These are phyloP conservation scores for Chrysemys picta DNA, from an alignment of 2,113 vertebrate species.

Conservation along the genomic window DNA sequence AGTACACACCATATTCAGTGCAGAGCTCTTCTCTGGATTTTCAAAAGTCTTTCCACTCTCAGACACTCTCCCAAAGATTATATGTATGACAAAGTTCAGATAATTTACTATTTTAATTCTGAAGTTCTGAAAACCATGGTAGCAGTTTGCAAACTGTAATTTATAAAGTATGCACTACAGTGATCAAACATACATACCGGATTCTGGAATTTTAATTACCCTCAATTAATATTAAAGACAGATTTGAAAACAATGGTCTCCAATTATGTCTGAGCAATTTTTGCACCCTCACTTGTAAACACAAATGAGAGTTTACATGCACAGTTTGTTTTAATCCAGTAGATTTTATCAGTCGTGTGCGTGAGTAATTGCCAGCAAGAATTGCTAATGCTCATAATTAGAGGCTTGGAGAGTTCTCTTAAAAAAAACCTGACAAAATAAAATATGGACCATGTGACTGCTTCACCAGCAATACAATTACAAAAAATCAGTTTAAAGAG, in stretches of 20 bases:
- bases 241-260: not conserved
- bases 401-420: not conserved
- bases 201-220: not conserved
- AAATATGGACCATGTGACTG: not conserved
- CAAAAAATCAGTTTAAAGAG: not conserved
- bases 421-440: not conserved
- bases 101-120: not conserved
- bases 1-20: accelerated
- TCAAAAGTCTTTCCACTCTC: not conserved
- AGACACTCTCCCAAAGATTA: not conserved
- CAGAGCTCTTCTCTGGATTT: not conserved
- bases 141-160: not conserved
- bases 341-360: not conserved
- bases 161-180: not conserved
- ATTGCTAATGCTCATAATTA: not conserved
- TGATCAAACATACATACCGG: not conserved
- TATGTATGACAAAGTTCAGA: not conserved
- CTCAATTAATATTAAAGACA: not conserved
- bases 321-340: not conserved
- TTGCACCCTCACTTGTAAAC: not conserved
- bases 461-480: not conserved
- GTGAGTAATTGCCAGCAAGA: not conserved
- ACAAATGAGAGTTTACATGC: not conserved
- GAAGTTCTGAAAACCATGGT: not conserved
- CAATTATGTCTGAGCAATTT: not conserved